Percentiles rank a stretch among this genome's conserved stretches.
Conservation (phyloP, 2,113 vertebrate species). For the Porphyrio hochstetteri region DNA sequence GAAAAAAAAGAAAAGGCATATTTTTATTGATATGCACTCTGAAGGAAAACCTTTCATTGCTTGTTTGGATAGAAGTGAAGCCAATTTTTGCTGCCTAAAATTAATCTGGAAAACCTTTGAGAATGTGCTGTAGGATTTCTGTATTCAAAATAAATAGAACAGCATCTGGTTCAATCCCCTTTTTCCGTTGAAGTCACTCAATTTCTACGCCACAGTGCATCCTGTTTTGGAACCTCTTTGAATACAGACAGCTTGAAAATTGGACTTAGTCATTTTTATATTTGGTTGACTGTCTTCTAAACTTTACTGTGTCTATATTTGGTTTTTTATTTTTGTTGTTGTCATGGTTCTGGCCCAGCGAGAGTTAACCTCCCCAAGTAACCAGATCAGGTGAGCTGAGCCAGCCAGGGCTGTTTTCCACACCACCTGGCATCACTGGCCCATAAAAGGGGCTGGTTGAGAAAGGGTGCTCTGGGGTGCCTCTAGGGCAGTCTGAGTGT, state of each 20-base stretch:
- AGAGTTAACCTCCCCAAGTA: too few species aligned
- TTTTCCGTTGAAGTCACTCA: neutral
- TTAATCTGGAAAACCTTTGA: neutral
- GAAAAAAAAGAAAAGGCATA: neutral
- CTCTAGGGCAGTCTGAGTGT: too few species aligned
- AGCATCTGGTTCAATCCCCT: neutral
- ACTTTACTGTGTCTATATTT: neutral
- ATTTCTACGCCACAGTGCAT: neutral
- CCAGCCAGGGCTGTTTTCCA: too few species aligned
- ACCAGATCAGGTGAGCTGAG: too few species aligned
- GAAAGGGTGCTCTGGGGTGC: too few species aligned
- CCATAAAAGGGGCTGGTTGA: too few species aligned
- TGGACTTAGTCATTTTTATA: rapidly evolving
- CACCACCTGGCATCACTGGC: too few species aligned
- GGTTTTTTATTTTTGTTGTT: neutral
- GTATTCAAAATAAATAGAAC: neutral
- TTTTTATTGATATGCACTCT: neutral
- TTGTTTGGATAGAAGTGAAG: neutral
- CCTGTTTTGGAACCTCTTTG: neutral
- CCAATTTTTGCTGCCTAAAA: neutral
- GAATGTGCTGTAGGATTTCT: neutral
- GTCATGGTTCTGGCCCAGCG: neutral
- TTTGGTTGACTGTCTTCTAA: neutral
- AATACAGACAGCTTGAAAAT: neutral
- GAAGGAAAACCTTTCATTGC: neutral